Base-by-base conservation (phyloP, 2,113 vertebrate species). In the Xenopus laevis region DNA sequence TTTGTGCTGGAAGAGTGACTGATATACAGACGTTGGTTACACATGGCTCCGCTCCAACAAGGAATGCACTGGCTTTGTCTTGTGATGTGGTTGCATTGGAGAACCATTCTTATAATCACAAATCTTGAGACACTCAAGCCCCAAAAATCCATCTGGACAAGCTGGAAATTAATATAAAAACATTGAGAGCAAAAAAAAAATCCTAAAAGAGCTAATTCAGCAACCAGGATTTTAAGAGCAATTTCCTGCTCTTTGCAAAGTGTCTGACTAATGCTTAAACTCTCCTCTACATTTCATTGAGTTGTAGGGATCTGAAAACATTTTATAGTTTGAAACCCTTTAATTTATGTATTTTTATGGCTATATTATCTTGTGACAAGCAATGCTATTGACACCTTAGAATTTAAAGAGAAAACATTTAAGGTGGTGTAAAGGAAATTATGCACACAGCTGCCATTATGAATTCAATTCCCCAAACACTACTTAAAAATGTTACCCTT, bases 81-180 rank as follows among this genome's bases (percentile, higher is more conserved):
- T 88, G 85, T 87, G 85, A 92, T 85, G 15, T 89, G 94, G 87
- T 93, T 84, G 71, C 88, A 92, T 78, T 55, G 80, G 74, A 74
- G 92, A 91, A 88, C 84, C 86, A 81, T 93, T 92, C 88, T 89
- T 88, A 89, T 93, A 93, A 85, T 89, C 82, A 84, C 90, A 91
- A 85, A 91, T 86, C 88, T 92, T 91, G 85, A 86, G 89, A 86
- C 90, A 94, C 86, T 91, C 87, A 86, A 92, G 83, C 79, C 88
- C 87, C 82, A 92, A 92, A 93, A 92, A 92, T 83, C 87, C 82
- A 62, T 85, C 87, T 74, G 86, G 90, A 91, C 87, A 93, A 81
- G 85, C 83, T 90, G 88, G 74, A 87, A 88, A 86, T 18, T 45
- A 33, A 84, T 82, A 85, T 68, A 7, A 68, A 78, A 47, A 68